Evolutionary conservation across 2,888 invertebrate genomes (phyloP).

Genomic region (Lycophotia porphyrea): DNA sequence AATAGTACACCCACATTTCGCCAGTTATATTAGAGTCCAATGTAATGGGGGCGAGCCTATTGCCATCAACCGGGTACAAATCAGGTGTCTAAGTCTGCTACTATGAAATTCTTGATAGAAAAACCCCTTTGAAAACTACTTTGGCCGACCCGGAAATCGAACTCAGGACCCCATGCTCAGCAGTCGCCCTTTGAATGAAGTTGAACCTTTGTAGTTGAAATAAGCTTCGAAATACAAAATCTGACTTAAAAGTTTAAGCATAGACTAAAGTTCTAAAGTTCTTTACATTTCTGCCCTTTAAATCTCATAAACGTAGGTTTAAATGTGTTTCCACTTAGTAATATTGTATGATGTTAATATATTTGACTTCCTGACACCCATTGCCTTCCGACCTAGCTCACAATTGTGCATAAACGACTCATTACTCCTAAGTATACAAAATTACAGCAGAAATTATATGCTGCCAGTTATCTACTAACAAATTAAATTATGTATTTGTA

Average conservation of each 20-base stretch:
- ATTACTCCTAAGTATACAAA: conserved; percentile 37
- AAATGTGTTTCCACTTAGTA: conserved; percentile 36
- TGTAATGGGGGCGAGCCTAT: no score
- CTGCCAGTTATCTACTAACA: conserved; percentile 24
- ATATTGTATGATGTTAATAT: conserved; percentile 39
- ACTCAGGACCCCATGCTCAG: no score
- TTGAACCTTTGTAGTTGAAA: neutral
- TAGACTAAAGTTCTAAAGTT: no score
- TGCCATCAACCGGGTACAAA: no score
- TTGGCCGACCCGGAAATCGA: no score
- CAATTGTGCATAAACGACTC: conserved; percentile 20
- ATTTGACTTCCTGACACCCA: conserved; percentile 49
- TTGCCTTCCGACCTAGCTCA: conserved; percentile 34
- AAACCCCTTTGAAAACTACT: no score
- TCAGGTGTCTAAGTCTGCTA: no score
- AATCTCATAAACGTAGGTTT: conserved; percentile 1
- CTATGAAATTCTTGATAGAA: no score
- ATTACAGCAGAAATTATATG: conserved; percentile 40
- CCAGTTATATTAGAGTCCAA: no score
- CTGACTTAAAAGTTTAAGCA: neutral
- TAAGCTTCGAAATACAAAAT: neutral
- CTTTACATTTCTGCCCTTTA: conserved; percentile 2
- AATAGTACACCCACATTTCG: no score
- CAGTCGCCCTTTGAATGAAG: no score
- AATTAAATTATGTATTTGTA: conserved; percentile 44